Evolutionary conservation across 1,140 invertebrate species (phyloP).

Genomic region (Drosophila subobscura): DNA sequence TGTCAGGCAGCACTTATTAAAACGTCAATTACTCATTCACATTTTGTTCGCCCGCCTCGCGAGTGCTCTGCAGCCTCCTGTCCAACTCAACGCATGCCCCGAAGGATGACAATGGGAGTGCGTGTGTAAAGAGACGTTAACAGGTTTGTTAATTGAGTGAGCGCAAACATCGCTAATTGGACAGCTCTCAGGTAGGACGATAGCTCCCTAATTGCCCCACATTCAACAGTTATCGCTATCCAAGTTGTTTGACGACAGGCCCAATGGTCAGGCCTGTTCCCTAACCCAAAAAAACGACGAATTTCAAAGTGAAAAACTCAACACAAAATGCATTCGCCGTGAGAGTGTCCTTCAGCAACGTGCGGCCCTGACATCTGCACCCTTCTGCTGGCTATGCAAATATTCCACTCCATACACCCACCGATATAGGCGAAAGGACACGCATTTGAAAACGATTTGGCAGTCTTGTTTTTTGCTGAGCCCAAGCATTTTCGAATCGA

Average conservation of each 20-base stretch:
- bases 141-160: constrained; percentile 52
- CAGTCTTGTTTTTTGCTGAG: constrained; percentile 44
- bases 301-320: constrained; percentile 14
- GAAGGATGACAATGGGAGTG: neutral
- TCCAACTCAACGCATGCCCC: too few species aligned
- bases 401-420: constrained; percentile 10
- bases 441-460: constrained; percentile 29
- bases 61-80: constrained; percentile 7
- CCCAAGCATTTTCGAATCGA: constrained; percentile 44
- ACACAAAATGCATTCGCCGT: constrained; percentile 34
- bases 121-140: constrained; percentile 45
- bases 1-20: constrained; percentile 67
- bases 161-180: constrained; percentile 61
- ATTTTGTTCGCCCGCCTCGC: constrained; percentile 53
- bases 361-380: constrained; percentile 34
- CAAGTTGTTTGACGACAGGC: constrained; percentile 21
- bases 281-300: neutral
- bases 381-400: constrained; percentile 52
- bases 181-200: constrained; percentile 20
- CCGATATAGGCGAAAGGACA: neutral
- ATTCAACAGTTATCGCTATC: constrained; percentile 17
- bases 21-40: constrained; percentile 70
- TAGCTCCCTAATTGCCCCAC: constrained; percentile 39
- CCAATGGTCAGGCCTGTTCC: neutral
- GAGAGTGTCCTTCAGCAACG: constrained; percentile 7